phyloP scores from a whole-genome alignment of 2,797 vertebrate species.

The Danio aesculapii region DNA sequence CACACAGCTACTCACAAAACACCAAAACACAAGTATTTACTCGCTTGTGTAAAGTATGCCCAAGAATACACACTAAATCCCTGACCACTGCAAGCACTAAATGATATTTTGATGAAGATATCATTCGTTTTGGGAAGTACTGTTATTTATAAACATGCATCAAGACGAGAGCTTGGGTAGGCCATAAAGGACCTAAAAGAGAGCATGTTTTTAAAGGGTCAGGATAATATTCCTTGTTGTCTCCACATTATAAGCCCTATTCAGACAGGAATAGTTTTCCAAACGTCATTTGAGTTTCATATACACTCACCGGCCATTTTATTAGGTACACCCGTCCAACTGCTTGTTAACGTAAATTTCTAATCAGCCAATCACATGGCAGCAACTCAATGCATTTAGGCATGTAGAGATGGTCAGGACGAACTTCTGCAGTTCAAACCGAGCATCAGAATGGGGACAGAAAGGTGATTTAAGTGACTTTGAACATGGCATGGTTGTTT shows the following conservation, averaged over 20 bases:
- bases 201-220: background rate
- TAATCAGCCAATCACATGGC: too few relatives aligned
- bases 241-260: too few relatives aligned
- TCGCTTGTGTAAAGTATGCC: constrained; percentile 3
- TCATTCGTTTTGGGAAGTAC: background rate
- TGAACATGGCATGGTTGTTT: too few relatives aligned
- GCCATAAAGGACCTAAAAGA: background rate
- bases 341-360: too few relatives aligned
- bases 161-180: background rate
- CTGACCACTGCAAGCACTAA: background rate
- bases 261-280: background rate
- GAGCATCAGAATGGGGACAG: too few relatives aligned
- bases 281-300: too few relatives aligned
- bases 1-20: constrained; percentile 13
- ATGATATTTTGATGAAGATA: background rate
- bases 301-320: too few relatives aligned
- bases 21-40: constrained; percentile 23
- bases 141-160: background rate
- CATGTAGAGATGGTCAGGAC: too few relatives aligned
- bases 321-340: too few relatives aligned
- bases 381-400: too few relatives aligned
- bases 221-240: background rate
- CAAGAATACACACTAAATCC: background rate
- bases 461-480: too few relatives aligned
- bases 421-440: too few relatives aligned